These are phyloP conservation scores for Cyprinodon diabolis DNA, from an alignment of 2,797 vertebrate species.

Conservation along the genomic window DNA sequence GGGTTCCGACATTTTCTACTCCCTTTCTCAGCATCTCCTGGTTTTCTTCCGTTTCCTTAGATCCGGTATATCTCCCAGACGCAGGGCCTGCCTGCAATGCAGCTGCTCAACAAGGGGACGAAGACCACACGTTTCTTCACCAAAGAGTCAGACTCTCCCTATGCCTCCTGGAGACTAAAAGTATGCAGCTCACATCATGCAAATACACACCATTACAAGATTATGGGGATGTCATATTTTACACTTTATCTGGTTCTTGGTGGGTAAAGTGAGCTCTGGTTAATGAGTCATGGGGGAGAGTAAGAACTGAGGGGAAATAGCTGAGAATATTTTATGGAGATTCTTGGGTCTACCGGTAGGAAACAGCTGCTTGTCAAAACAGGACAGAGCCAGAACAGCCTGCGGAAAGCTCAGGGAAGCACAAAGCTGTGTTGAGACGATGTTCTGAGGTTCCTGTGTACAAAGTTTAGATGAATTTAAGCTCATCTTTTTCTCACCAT, in stretches of 20 bases:
- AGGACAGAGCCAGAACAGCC: constrained; percentile 20
- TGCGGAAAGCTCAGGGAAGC: constrained; percentile 36
- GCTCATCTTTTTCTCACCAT: constrained; percentile 15
- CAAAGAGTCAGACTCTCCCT: constrained; percentile 89
- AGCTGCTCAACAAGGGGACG: constrained; percentile 93
- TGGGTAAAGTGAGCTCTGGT: neutral
- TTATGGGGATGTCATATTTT: neutral
- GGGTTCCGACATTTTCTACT: constrained; percentile 4
- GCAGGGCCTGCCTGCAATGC: constrained; percentile 93
- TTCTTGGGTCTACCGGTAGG: constrained; percentile 19
- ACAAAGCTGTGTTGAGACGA: constrained; percentile 41
- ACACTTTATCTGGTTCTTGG: neutral
- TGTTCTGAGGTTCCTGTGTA: constrained; percentile 17
- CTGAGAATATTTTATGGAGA: neutral
- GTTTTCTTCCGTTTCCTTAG: constrained; percentile 68
- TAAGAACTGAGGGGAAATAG: neutral
- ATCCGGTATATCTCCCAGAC: constrained; percentile 99
- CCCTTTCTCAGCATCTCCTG: neutral
- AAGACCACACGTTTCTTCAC: constrained; percentile 97
- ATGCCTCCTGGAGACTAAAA: constrained; percentile 95
- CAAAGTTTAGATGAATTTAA: constrained; percentile 24
- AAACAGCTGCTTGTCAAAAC: constrained; percentile 45
- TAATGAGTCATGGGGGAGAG: neutral
- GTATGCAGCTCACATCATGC: constrained; percentile 63
- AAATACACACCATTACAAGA: neutral